Evolutionary conservation across 1,140 invertebrate species (phyloP).

Genomic region (Zaprionus ornatus): DNA sequence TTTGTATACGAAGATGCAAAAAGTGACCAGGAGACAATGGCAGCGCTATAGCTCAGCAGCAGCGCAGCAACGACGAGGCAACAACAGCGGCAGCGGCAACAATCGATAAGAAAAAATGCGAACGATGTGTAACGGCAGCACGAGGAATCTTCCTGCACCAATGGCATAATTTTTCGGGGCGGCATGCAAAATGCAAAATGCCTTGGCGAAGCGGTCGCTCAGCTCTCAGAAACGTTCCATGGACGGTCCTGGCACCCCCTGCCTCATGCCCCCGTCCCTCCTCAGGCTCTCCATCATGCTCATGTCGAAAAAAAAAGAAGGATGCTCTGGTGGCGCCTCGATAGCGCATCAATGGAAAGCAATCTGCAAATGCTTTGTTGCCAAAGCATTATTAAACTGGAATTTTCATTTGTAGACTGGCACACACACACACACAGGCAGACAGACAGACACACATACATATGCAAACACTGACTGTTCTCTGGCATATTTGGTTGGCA

Average conservation of each 20-base stretch:
- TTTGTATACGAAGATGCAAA: conserved; percentile 15
- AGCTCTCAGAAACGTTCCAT: conserved; percentile 14
- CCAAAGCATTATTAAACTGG: conserved; percentile 78
- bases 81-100: neutral
- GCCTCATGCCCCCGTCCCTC: neutral
- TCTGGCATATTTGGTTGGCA: conserved; percentile 56
- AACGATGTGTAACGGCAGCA: neutral
- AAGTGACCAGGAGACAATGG: conserved; percentile 30
- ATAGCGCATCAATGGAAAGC: conserved; percentile 62
- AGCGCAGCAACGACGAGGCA: neutral
- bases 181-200: conserved; percentile 66
- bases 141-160: conserved; percentile 7
- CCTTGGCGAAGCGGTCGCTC: conserved; percentile 30
- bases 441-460: conserved; percentile 10
- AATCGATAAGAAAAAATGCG: conserved; percentile 45
- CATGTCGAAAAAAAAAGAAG: neutral
- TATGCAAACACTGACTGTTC: conserved; percentile 7
- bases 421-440: conserved; percentile 20
- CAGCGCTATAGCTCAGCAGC: neutral
- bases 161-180: conserved; percentile 60
- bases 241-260: neutral
- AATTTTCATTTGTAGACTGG: conserved; percentile 69
- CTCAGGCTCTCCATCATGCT: neutral
- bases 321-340: conserved; percentile 27
- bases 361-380: conserved; percentile 77